phyloP scores from a whole-genome alignment of 2,113 vertebrate species.

The Microcebus tavaratra region DNA sequence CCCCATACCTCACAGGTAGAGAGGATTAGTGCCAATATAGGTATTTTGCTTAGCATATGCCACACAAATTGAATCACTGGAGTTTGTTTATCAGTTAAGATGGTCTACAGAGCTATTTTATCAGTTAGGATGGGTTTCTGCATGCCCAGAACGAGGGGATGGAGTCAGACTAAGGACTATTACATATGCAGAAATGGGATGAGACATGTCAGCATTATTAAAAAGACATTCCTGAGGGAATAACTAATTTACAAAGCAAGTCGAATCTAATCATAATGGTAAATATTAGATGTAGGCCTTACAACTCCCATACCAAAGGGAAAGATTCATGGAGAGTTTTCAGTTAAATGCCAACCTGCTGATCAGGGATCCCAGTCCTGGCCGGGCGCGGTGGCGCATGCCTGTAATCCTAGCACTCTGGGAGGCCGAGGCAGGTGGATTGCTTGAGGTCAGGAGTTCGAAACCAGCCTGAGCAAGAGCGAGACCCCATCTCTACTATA shows the following conservation, averaged over 20 bases:
- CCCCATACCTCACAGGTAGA: background rate
- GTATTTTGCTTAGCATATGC: background rate
- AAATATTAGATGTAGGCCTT: background rate
- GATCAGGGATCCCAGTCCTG: background rate
- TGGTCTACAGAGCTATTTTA: background rate
- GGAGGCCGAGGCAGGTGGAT: too few relatives aligned
- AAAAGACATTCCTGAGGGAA: slow-evolving; percentile 3
- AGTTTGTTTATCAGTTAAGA: background rate
- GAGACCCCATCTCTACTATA: too few relatives aligned
- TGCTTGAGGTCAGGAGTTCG: too few relatives aligned
- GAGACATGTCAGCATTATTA: background rate
- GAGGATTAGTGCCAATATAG: fast-evolving
- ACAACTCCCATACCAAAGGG: background rate
- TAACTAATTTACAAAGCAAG: slow-evolving; percentile 24
- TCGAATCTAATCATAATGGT: background rate
- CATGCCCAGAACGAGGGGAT: background rate
- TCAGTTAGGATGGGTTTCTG: background rate
- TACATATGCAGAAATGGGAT: background rate
- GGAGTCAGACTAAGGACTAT: background rate
- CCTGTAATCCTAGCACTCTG: too few relatives aligned
- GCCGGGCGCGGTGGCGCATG: too few relatives aligned
- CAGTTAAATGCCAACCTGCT: background rate
- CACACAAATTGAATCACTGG: background rate
- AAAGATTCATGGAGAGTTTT: background rate
- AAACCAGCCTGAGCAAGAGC: too few relatives aligned